A percentile compares a stretch with the other conserved stretches of the same genome.
Evolutionary conservation across 2,113 vertebrate genomes (phyloP).

Genomic region (Donacobius atricapilla): DNA sequence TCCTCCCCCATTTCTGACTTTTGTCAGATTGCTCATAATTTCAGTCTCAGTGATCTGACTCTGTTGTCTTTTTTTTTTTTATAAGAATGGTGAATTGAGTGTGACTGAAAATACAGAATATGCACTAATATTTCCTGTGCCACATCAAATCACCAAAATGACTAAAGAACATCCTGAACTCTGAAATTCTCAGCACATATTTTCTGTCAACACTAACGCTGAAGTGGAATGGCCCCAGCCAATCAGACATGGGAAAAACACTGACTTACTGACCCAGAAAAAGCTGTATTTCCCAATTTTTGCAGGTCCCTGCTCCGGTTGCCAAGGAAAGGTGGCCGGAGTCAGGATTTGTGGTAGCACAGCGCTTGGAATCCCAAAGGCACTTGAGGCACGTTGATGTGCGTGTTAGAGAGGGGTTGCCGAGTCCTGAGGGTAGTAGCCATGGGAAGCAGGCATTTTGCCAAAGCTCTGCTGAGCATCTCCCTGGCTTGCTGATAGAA

Average conservation of each 20-base stretch:
- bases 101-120: constrained; percentile 64
- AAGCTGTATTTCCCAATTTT: constrained; percentile 8
- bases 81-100: constrained; percentile 52
- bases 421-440: constrained; percentile 14
- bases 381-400: neutral
- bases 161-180: constrained; percentile 44
- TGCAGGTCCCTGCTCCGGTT: neutral
- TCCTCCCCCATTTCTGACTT: constrained; percentile 59
- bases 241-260: constrained; percentile 25
- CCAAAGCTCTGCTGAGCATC: neutral
- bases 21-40: constrained; percentile 62
- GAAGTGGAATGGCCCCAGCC: constrained; percentile 45
- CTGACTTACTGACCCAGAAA: constrained; percentile 57
- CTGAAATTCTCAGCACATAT: constrained; percentile 5
- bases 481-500: neutral
- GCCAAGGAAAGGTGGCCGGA: neutral
- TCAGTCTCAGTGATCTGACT: constrained; percentile 43
- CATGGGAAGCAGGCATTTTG: constrained; percentile 6
- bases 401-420: neutral
- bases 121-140: constrained; percentile 70
- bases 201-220: constrained; percentile 47
- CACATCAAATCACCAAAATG: constrained; percentile 50
- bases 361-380: neutral
- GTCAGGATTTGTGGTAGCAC: neutral
- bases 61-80: constrained; percentile 19